Conservation (phyloP, 2,888 invertebrate genomes). For the Zaprionus lineosus region DNA sequence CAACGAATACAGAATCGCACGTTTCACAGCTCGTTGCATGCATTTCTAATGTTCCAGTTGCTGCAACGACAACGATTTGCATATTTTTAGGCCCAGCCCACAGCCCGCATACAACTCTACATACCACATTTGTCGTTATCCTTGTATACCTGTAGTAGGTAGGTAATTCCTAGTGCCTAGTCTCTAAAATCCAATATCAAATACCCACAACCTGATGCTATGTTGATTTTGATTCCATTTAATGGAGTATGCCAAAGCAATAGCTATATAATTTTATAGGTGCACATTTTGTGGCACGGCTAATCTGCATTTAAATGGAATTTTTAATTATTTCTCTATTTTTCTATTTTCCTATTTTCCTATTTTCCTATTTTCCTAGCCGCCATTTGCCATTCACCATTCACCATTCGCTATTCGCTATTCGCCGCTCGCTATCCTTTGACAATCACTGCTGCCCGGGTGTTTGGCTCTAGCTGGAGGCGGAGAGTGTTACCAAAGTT, state of each 20-base stretch:
- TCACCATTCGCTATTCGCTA: neutral
- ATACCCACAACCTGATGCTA: no score
- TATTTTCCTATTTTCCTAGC: no score
- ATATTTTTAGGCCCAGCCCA: slow-evolving; percentile 65
- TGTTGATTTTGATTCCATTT: slow-evolving; percentile 58
- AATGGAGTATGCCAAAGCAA: slow-evolving; percentile 37
- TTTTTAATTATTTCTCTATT: slow-evolving; percentile 71
- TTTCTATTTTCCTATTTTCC: slow-evolving; percentile 32
- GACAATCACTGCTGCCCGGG: slow-evolving; percentile 65
- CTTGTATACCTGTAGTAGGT: neutral
- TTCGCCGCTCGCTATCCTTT: slow-evolving; percentile 57
- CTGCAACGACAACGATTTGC: slow-evolving; percentile 49
- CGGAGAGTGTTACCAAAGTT: slow-evolving; percentile 25
- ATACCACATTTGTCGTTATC: no score
- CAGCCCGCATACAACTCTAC: no score
- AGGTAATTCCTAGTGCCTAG: no score
- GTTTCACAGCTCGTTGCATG: slow-evolving; percentile 58
- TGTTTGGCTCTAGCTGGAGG: slow-evolving; percentile 37
- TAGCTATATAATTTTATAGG: slow-evolving; percentile 63
- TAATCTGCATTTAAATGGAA: slow-evolving; percentile 78
- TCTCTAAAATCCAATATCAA: no score
- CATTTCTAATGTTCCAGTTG: slow-evolving; percentile 55
- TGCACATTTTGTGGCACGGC: slow-evolving; percentile 58
- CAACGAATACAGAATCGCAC: slow-evolving; percentile 6
- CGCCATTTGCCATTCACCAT: slow-evolving; percentile 34